Conservation (phyloP, 2,113 vertebrate genomes). For the Athene cunicularia region DNA sequence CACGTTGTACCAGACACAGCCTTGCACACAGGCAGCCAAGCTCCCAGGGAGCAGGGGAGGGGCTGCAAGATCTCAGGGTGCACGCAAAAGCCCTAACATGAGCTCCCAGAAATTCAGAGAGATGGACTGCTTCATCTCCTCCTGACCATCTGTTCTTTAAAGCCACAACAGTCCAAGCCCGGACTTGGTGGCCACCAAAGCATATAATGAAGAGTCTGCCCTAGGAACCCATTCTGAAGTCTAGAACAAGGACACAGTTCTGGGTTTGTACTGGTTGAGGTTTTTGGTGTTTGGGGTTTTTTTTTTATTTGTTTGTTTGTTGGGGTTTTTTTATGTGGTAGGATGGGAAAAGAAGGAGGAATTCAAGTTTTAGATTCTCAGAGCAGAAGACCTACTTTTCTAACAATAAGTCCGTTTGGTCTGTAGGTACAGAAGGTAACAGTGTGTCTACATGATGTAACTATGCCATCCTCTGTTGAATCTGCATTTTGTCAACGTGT, state of each 20-base stretch:
- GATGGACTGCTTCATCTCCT: neutral
- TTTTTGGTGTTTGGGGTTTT: too few relatives aligned
- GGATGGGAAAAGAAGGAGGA: neutral
- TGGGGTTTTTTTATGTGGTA: neutral
- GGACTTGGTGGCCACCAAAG: neutral
- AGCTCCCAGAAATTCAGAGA: fast-evolving
- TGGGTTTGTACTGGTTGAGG: neutral
- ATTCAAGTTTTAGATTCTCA: neutral
- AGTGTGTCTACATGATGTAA: neutral
- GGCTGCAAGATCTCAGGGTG: neutral
- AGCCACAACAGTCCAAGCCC: too few relatives aligned
- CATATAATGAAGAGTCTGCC: neutral
- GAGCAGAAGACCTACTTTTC: neutral
- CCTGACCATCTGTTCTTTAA: fast-evolving
- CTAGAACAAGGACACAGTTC: neutral
- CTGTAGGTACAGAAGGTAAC: neutral
- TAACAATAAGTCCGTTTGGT: neutral
- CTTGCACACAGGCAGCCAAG: fast-evolving
- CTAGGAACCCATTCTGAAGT: neutral
- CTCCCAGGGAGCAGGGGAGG: too few relatives aligned
- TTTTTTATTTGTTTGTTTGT: too few relatives aligned
- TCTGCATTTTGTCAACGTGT: neutral
- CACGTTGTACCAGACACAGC: fast-evolving
- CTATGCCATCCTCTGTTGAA: fast-evolving
- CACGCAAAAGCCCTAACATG: neutral